Conservation (phyloP, 2,888 invertebrate species). For the Platycheirus albimanus region DNA sequence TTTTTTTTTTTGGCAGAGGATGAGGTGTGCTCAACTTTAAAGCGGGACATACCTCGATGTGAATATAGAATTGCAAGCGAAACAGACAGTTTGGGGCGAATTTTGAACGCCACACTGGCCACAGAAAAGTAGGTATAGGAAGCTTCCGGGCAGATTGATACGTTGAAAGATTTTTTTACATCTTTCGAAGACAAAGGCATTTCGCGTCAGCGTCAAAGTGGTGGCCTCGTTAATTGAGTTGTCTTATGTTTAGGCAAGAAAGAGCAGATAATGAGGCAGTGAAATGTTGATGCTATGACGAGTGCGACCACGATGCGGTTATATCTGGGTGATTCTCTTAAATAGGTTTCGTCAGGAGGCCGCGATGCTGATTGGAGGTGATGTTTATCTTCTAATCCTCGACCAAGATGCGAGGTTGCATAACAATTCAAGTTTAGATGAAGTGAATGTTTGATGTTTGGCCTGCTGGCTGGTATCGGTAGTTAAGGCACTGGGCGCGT, state of each 20-base stretch:
- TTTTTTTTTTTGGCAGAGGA: constrained; percentile 57
- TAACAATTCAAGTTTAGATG: constrained; percentile 44
- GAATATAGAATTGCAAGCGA: constrained; percentile 38
- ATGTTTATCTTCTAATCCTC: constrained; percentile 65
- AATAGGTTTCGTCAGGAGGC: constrained; percentile 31
- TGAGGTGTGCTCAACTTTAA: constrained; percentile 42
- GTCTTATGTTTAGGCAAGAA: constrained; percentile 21
- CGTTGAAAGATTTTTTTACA: constrained; percentile 35
- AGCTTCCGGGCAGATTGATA: constrained; percentile 35
- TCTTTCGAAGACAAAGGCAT: constrained; percentile 23
- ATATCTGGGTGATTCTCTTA: constrained; percentile 33
- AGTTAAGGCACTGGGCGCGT: constrained; percentile 25
- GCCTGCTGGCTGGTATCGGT: not conserved
- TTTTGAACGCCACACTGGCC: constrained; percentile 20
- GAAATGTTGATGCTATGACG: constrained; percentile 22
- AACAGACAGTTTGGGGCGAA: constrained; percentile 61
- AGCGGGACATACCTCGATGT: constrained; percentile 60
- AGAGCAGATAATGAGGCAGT: constrained; percentile 45
- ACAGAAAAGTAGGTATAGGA: constrained; percentile 6
- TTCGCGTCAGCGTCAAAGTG: constrained; percentile 5
- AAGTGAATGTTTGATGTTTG: constrained; percentile 27
- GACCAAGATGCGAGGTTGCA: constrained; percentile 48
- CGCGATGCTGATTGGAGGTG: constrained; percentile 57
- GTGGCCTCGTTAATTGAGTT: constrained; percentile 63
- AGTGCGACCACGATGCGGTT: not conserved